Conservation (phyloP, 2,113 vertebrate species). For the Sus scrofa region DNA sequence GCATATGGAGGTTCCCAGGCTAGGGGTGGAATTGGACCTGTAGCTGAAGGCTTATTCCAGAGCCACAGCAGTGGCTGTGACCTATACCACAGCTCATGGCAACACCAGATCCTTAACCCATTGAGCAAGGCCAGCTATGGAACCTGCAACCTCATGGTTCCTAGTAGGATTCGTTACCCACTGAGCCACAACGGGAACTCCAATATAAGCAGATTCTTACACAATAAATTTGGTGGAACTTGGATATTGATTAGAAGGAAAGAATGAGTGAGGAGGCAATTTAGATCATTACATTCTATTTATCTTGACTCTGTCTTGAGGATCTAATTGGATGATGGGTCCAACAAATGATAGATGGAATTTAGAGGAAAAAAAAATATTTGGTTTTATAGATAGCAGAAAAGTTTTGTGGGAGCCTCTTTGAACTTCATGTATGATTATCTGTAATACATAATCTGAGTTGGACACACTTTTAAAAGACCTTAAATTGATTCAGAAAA, state of each 20-base stretch:
- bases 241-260: background rate
- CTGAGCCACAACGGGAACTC: too few relatives aligned
- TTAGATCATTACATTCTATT: background rate
- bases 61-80: too few relatives aligned
- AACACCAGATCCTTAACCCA: too few relatives aligned
- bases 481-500: conserved; percentile 22
- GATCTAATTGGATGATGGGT: background rate
- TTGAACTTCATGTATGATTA: background rate
- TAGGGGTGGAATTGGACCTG: too few relatives aligned
- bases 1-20: too few relatives aligned
- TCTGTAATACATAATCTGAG: background rate
- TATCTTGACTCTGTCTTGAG: background rate
- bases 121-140: too few relatives aligned
- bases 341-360: background rate
- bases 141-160: too few relatives aligned
- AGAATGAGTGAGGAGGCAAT: background rate
- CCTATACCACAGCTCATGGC: too few relatives aligned
- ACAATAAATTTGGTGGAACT: background rate
- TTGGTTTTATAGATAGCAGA: background rate
- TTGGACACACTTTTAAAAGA: background rate
- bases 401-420: background rate
- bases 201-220: background rate
- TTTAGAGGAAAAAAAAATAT: background rate
- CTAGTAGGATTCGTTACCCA: too few relatives aligned
- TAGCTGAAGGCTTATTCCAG: too few relatives aligned